phyloP scores from a whole-genome alignment of 2,113 vertebrate species.

The Regulus satrapa region DNA sequence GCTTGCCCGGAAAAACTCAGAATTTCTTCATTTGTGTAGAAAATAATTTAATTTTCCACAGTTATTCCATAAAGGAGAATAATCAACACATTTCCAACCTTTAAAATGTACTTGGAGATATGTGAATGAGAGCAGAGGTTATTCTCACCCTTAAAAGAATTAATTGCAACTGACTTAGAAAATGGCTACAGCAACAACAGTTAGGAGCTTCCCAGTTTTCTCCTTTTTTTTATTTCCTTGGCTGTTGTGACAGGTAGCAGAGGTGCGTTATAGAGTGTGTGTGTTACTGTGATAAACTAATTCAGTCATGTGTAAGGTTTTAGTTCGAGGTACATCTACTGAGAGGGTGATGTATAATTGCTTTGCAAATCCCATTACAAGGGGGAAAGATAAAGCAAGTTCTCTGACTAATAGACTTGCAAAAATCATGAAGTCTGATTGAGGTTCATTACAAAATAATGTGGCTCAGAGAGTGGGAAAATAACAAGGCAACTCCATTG shows the following conservation, averaged over 20 bases:
- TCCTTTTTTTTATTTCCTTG: background rate
- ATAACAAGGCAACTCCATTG: background rate
- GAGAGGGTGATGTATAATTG: slow-evolving; percentile 29
- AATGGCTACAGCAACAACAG: background rate
- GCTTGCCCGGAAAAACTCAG: background rate
- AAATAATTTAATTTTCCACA: background rate
- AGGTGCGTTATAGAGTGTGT: background rate
- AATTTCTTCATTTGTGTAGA: background rate
- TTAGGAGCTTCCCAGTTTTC: background rate
- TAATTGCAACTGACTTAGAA: background rate
- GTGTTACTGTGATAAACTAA: slow-evolving; percentile 31
- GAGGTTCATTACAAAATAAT: slow-evolving; percentile 35
- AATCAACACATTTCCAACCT: background rate
- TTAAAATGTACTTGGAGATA: background rate
- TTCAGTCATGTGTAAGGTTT: slow-evolving; percentile 10
- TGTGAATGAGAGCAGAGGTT: background rate
- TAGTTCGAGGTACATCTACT: background rate
- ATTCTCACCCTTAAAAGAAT: background rate
- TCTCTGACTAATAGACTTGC: slow-evolving; percentile 50
- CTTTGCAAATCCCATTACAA: slow-evolving; percentile 55
- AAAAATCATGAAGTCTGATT: slow-evolving; percentile 32
- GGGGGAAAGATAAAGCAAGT: slow-evolving; percentile 23
- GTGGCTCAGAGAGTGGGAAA: background rate
- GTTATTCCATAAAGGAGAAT: background rate
- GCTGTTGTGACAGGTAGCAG: background rate